Evolutionary conservation across 1,140 invertebrate species (phyloP).

Genomic region (Pollicipes pollicipes): DNA sequence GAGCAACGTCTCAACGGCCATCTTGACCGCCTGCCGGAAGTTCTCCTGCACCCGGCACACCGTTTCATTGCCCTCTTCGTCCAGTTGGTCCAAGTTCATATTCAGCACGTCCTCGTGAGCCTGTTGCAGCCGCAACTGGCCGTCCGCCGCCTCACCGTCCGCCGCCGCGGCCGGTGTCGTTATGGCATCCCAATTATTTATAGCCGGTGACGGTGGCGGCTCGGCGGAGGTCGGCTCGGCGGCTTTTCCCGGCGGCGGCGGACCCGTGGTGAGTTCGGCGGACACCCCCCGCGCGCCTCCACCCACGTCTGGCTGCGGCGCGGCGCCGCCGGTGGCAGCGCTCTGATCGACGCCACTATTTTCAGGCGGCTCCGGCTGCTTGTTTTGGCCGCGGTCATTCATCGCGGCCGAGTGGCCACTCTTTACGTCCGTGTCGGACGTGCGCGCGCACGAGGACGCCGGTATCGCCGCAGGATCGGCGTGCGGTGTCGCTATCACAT

Average conservation of each 20-base stretch:
- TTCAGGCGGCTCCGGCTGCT: not conserved
- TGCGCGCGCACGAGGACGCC: too few species aligned
- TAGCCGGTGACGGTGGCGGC: too few species aligned
- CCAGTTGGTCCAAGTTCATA: not conserved
- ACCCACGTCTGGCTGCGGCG: not conserved
- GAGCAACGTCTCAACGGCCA: not conserved
- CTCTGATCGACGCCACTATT: not conserved
- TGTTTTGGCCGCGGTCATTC: not conserved
- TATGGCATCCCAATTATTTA: too few species aligned
- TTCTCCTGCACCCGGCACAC: not conserved
- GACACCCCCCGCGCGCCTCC: not conserved
- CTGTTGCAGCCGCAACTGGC: not conserved
- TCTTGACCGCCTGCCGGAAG: not conserved
- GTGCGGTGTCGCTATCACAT: too few species aligned
- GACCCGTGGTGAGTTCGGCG: too few species aligned
- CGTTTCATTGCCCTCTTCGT: not conserved
- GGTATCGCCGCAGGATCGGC: too few species aligned
- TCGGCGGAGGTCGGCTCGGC: too few species aligned
- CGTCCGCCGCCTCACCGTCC: too few species aligned
- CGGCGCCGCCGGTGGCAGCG: not conserved
- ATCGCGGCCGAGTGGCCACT: not conserved
- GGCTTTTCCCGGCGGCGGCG: not conserved
- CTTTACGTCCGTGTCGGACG: too few species aligned
- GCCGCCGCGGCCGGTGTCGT: too few species aligned
- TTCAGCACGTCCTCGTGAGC: not conserved